Conservation (phyloP, 2,888 invertebrate genomes). For the Parapristionchus giblindavisi region DNA sequence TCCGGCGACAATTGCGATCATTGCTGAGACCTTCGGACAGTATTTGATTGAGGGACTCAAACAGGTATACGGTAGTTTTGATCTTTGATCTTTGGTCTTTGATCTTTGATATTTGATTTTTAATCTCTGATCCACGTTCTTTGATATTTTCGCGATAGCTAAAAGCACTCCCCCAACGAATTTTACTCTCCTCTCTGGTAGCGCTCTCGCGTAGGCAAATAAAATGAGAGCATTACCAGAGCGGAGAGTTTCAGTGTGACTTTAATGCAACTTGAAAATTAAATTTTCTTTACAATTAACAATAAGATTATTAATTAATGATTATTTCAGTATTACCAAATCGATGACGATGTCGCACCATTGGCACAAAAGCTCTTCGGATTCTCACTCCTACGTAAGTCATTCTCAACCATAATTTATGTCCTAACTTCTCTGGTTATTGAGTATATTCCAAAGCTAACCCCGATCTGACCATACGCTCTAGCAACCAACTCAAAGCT, state of each 20-base stretch:
- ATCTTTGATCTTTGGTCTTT: too few species aligned
- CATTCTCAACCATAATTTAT: not conserved
- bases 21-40: constrained; percentile 68
- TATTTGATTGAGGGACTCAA: constrained; percentile 58
- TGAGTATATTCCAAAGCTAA: not conserved
- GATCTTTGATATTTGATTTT: too few species aligned
- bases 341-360: constrained; percentile 58
- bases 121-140: too few species aligned
- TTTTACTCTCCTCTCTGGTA: too few species aligned
- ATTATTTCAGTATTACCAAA: constrained; percentile 59
- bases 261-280: not conserved
- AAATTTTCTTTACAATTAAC: too few species aligned
- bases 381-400: constrained; percentile 64
- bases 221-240: too few species aligned
- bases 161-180: too few species aligned
- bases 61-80: constrained; percentile 51
- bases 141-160: too few species aligned
- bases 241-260: too few species aligned
- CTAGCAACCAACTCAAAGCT: too few species aligned
- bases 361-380: constrained; percentile 66
- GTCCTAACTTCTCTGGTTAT: not conserved
- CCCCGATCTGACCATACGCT: not conserved
- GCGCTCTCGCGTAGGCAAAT: not conserved
- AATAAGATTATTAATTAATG: not conserved
- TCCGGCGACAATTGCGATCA: constrained; percentile 67